These are phyloP conservation scores for Plumapathes pennacea DNA, from an alignment of 92 coral and sea anemone species.

Conservation along the genomic window DNA sequence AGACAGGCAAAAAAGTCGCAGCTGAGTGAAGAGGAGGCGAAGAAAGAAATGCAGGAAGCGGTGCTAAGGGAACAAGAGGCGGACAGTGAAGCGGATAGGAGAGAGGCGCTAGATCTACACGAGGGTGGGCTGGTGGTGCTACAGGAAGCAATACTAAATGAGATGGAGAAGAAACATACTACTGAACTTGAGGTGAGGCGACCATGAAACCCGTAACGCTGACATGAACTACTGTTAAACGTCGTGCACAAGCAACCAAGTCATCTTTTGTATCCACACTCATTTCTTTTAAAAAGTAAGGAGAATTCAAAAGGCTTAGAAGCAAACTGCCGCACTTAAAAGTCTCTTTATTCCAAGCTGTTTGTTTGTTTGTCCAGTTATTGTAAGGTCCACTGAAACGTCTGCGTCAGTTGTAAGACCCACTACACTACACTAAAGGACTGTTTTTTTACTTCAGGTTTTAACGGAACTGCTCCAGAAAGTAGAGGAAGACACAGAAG, in stretches of 20 bases:
- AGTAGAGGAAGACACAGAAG: slow-evolving; percentile 71
- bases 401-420: neutral
- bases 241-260: no score
- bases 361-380: no score
- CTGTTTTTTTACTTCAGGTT: slow-evolving; percentile 38
- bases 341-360: no score
- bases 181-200: slow-evolving; percentile 89
- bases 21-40: slow-evolving; percentile 57
- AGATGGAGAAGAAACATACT: slow-evolving; percentile 88
- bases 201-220: no score
- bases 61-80: slow-evolving; percentile 69
- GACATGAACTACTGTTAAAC: no score
- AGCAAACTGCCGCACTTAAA: no score
- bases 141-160: slow-evolving; percentile 87
- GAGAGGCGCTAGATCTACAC: slow-evolving; percentile 75
- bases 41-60: slow-evolving; percentile 58
- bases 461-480: slow-evolving; percentile 76
- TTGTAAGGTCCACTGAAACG: no score
- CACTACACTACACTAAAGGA: neutral
- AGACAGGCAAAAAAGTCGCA: slow-evolving; percentile 56
- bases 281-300: no score
- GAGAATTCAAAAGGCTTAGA: no score
- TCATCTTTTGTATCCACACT: no score
- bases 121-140: slow-evolving; percentile 81
- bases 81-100: slow-evolving; percentile 66